Base-by-base conservation (phyloP, 2,888 invertebrate species). In the Malthinus flaveolus region DNA sequence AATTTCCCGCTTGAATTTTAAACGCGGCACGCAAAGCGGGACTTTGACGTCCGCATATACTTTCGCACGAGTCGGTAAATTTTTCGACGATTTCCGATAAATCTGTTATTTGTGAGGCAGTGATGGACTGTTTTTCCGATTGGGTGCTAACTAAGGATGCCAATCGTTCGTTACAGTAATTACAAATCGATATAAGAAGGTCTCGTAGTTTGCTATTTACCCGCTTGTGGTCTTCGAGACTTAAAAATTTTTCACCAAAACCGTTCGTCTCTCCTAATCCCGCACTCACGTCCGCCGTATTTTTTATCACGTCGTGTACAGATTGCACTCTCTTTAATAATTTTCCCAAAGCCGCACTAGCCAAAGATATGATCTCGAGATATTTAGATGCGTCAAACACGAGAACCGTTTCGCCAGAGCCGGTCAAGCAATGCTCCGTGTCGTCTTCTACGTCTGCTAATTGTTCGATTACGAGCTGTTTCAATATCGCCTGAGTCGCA, bases 101-200 rank as follows among this genome's bases (percentile, higher is more conserved):
- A 69, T 86, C 85, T 49, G 89, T 87, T 71, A 96, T 87, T 77
- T 96, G 91, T 56, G 82, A 80, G 36, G 91, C 87, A 3, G 88
- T 88, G 61, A 93, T 87, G 11, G 88, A 83, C 64, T 86, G 87
- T 68, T 88, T 89, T 62, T 87, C 84, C 65, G 87, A 86, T 78
- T 87, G 89, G 4, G 90, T 89, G 45, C 90, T 88, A 56, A 97
- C 86, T 53, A 97, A 83, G 77, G 93, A 92, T 56, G 94, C 94
- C 79, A 95, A 89, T 64, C 95, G 84, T 75, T 97, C 96, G 77
- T 96, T 94, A 68, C 95, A 93, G 75, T 91, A 93, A 79, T 95
- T 93, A 75, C 93, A 94, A 39, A 95, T 85, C n/a, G 89, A 87
- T 36, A 84, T 83, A 46, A 95, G 81, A 74, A 95, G 84, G 70